These are phyloP conservation scores for Lycopodina hypogea DNA, from an alignment of 37 sponge, comb jelly and placozoan genomes.

Conservation along the genomic window DNA sequence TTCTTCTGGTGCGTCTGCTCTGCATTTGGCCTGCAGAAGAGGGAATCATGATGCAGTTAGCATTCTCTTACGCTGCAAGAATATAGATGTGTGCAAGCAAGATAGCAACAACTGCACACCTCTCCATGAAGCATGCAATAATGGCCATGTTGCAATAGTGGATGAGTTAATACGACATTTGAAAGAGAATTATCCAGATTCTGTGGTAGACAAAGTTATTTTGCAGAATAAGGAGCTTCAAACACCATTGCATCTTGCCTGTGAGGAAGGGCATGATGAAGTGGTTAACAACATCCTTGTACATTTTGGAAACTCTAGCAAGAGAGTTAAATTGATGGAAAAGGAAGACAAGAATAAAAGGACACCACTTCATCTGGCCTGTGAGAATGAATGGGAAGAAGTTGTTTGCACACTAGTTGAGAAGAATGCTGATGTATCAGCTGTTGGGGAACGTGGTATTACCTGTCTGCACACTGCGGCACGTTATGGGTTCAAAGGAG, in stretches of 20 bases:
- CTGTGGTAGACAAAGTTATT: neutral
- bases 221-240: neutral
- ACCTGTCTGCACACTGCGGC: conserved; percentile 84
- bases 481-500: conserved; percentile 49
- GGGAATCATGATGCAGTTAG: conserved; percentile 68
- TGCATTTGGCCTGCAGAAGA: conserved; percentile 73
- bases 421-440: conserved; percentile 34
- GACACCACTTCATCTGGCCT: conserved; percentile 76
- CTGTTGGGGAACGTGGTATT: conserved; percentile 39
- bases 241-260: conserved; percentile 66
- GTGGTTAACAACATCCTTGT: too few relatives aligned
- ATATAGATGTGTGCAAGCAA: conserved; percentile 10
- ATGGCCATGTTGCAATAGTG: conserved; percentile 57
- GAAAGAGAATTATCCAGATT: neutral
- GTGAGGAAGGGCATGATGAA: conserved; percentile 69
- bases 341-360: conserved; percentile 60
- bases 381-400: conserved; percentile 65
- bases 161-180: conserved; percentile 41
- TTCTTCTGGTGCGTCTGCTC: conserved; percentile 67
- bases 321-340: too few relatives aligned
- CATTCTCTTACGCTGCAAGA: conserved; percentile 18
- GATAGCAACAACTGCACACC: conserved; percentile 78
- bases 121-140: conserved; percentile 75
- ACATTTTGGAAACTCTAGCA: too few relatives aligned
- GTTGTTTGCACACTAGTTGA: conserved; percentile 52